Percentiles rank a stretch among this genome's conserved stretches.
Conservation (phyloP, 2,888 invertebrate genomes). For the Atrina japonica region DNA sequence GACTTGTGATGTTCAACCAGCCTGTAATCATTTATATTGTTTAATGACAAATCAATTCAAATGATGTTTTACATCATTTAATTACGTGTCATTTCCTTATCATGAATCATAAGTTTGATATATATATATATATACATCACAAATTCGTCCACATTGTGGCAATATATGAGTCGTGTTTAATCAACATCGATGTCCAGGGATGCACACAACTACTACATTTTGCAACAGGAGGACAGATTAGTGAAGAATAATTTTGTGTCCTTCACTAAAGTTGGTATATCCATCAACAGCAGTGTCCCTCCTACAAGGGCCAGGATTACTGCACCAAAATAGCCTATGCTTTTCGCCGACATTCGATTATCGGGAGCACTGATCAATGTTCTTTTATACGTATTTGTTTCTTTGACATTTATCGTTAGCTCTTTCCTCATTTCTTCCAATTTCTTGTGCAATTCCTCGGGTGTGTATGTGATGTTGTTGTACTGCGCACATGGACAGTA, state of each 20-base stretch:
- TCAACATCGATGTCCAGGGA: too few relatives aligned
- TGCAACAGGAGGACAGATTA: background rate
- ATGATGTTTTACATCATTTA: too few relatives aligned
- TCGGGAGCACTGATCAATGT: conserved; percentile 33
- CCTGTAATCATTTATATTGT: too few relatives aligned
- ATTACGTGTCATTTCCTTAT: too few relatives aligned
- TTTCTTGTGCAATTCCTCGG: conserved; percentile 27
- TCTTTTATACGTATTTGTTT: conserved; percentile 36
- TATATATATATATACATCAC: too few relatives aligned
- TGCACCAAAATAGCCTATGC: conserved; percentile 33
- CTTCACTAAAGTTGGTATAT: conserved; percentile 5
- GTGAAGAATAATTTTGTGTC: conserved; percentile 7
- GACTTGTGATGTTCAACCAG: too few relatives aligned
- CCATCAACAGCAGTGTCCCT: conserved; percentile 11
- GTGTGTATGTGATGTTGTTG: conserved; percentile 26
- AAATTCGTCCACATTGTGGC: too few relatives aligned
- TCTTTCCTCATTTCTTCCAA: conserved; percentile 32
- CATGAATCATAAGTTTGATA: too few relatives aligned
- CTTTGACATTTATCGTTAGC: conserved; percentile 26
- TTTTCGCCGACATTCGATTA: conserved; percentile 26
- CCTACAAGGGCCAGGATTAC: conserved; percentile 21
- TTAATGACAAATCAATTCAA: too few relatives aligned
- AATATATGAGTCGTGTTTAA: too few relatives aligned
- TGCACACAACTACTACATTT: too few relatives aligned
- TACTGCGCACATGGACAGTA: conserved; percentile 23